phyloP scores from a whole-genome alignment of 2,113 vertebrate genomes.

The Xenopus laevis region DNA sequence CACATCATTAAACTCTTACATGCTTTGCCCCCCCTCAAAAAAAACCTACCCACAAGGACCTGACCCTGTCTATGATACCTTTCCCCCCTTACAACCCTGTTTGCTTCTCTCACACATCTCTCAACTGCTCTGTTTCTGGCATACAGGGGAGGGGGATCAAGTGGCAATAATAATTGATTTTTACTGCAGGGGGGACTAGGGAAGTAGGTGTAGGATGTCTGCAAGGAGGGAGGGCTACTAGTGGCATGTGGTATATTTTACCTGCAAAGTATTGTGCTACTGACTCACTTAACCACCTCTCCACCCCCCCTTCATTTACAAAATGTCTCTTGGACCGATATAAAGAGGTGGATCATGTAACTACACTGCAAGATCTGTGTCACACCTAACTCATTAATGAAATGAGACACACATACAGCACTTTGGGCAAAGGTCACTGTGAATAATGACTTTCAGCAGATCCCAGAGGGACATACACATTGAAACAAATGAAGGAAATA shows the following conservation, averaged over 20 bases:
- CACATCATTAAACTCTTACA: no score
- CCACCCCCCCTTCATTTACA: slow-evolving; percentile 19
- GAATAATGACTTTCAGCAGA: slow-evolving; percentile 26
- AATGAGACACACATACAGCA: slow-evolving; percentile 36
- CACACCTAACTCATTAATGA: slow-evolving; percentile 38
- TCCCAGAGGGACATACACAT: not conserved
- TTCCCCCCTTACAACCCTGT: slow-evolving; percentile 23
- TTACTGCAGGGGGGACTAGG: slow-evolving; percentile 13
- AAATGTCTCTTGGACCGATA: slow-evolving; percentile 17
- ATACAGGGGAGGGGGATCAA: slow-evolving; percentile 24
- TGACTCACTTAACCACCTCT: slow-evolving; percentile 33
- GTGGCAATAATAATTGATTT: slow-evolving; percentile 26
- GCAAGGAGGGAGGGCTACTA: slow-evolving; percentile 12
- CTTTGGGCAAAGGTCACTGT: slow-evolving; percentile 40
- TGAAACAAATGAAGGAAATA: not conserved
- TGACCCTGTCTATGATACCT: not conserved
- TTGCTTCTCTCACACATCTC: slow-evolving; percentile 9
- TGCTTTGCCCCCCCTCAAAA: no score
- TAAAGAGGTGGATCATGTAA: slow-evolving; percentile 37
- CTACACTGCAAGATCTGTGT: slow-evolving; percentile 39
- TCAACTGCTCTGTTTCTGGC: slow-evolving; percentile 16
- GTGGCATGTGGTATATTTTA: slow-evolving; percentile 36
- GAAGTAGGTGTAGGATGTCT: slow-evolving; percentile 33
- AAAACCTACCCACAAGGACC: slow-evolving; percentile 65
- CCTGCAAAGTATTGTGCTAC: slow-evolving; percentile 32